Percentiles rank a stretch among this genome's conserved stretches.
These are phyloP conservation scores for Podarcis muralis DNA, from an alignment of 2,113 vertebrate species.

Conservation along the genomic window DNA sequence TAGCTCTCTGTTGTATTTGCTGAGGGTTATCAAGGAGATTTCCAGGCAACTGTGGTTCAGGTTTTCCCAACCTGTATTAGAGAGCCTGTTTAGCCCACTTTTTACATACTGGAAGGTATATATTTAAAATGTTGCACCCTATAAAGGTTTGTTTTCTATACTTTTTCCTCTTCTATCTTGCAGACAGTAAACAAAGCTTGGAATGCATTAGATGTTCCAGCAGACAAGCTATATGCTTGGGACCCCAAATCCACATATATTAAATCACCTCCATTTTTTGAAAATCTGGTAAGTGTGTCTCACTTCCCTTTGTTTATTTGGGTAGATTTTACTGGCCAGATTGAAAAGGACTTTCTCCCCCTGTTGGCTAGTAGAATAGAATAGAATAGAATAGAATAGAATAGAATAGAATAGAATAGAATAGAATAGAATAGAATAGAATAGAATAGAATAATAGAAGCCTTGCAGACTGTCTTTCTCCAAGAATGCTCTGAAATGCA, in stretches of 20 bases:
- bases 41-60: no score
- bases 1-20: neutral
- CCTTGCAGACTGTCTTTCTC: neutral
- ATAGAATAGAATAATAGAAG: neutral
- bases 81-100: neutral
- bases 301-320: neutral
- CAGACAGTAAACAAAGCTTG: conserved; percentile 93
- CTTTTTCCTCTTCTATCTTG: neutral
- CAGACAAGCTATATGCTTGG: conserved; percentile 92
- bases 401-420: no score
- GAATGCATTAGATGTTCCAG: conserved; percentile 88
- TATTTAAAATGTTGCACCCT: neutral
- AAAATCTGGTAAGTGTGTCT: conserved; percentile 84
- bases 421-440: no score
- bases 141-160: neutral
- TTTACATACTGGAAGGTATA: neutral
- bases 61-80: neutral
- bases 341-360: accelerated
- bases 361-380: neutral
- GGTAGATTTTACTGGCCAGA: neutral
- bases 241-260: conserved; percentile 94
- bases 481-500: neutral
- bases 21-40: neutral
- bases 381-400: no score
- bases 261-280: conserved; percentile 96